phyloP scores from a whole-genome alignment of 2,888 invertebrate genomes.

The Brachynemurus nebulosus region DNA sequence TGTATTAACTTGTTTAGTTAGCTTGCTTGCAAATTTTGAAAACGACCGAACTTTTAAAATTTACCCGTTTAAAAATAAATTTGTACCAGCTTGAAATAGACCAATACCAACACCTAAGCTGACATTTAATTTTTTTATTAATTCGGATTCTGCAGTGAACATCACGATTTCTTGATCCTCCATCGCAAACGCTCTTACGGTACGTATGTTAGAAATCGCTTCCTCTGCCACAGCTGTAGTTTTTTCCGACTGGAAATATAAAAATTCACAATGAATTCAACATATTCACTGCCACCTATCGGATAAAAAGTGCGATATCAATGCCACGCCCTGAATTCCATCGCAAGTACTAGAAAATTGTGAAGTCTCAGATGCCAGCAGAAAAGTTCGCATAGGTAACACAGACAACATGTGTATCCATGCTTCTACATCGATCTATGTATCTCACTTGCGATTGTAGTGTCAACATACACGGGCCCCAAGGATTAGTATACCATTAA shows the following conservation, averaged over 20 bases:
- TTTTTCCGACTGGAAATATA: conserved; percentile 51
- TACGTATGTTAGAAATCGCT: conserved; percentile 83
- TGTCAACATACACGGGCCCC: too few relatives aligned
- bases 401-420: too few relatives aligned
- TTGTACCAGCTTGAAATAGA: conserved; percentile 78
- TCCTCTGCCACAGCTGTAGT: conserved; percentile 86
- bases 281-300: neutral
- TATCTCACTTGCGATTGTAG: too few relatives aligned
- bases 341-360: too few relatives aligned
- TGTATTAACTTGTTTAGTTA: too few relatives aligned
- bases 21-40: neutral
- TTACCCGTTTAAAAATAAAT: conserved; percentile 66
- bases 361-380: too few relatives aligned
- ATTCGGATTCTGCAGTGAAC: conserved; percentile 59
- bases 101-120: conserved; percentile 83
- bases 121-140: conserved; percentile 58
- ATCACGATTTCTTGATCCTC: conserved; percentile 67
- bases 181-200: conserved; percentile 88
- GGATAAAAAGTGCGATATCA: too few relatives aligned
- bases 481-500: too few relatives aligned
- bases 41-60: neutral
- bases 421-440: too few relatives aligned
- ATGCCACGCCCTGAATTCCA: too few relatives aligned
- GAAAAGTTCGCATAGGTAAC: too few relatives aligned
- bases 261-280: neutral